Conservation (phyloP, 2,888 invertebrate species). For the Ophion ventricosus region DNA sequence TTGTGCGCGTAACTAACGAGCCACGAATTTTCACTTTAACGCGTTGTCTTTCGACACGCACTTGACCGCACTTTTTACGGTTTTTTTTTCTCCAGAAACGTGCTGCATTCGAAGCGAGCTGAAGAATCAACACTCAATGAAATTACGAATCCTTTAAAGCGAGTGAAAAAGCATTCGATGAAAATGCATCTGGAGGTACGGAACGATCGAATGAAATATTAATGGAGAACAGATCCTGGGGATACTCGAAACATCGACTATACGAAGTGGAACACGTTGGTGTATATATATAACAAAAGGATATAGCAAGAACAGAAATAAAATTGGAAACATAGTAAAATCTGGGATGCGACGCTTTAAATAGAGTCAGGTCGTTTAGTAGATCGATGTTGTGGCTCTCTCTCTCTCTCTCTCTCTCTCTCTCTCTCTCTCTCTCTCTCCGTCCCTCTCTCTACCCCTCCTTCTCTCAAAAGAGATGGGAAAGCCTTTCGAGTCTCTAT, state of each 20-base stretch:
- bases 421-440: slow-evolving; percentile 38
- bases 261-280: not conserved
- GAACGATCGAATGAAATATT: not conserved
- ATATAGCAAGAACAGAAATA: slow-evolving; percentile 58
- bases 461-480: slow-evolving; percentile 1
- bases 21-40: no score
- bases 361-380: slow-evolving; percentile 68
- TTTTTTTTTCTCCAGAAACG: no score
- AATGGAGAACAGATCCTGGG: not conserved
- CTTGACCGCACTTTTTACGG: no score
- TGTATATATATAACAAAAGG: slow-evolving; percentile 4
- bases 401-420: slow-evolving; percentile 38
- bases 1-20: no score
- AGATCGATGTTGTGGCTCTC: slow-evolving; percentile 65
- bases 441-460: not conserved
- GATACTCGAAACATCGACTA: not conserved
- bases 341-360: slow-evolving; percentile 68
- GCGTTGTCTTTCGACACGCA: no score
- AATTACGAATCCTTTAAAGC: not conserved
- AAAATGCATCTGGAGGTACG: not conserved
- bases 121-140: not conserved
- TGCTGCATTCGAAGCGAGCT: no score
- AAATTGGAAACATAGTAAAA: slow-evolving; percentile 68
- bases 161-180: not conserved
- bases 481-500: slow-evolving; percentile 18